phyloP scores from a whole-genome alignment of 2,113 vertebrate species.

The Caranx ignobilis region DNA sequence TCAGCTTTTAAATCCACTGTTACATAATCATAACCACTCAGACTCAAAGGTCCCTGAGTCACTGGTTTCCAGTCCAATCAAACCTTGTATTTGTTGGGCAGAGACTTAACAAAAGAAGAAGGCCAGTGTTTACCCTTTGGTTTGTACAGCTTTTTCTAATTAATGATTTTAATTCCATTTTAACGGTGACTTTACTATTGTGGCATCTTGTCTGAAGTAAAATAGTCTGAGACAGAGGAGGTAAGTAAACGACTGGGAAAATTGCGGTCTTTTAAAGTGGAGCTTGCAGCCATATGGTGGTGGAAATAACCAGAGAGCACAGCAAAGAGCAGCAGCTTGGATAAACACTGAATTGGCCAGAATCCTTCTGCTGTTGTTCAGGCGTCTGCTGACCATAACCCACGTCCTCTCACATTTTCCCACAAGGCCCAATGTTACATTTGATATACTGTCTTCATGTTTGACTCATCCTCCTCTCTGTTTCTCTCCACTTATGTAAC shows the following conservation, averaged over 20 bases:
- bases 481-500: background rate
- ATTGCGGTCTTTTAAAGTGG: slow-evolving; percentile 12
- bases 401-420: slow-evolving; percentile 22
- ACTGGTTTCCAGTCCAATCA: slow-evolving; percentile 43
- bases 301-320: slow-evolving; percentile 49
- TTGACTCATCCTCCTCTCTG: slow-evolving; percentile 10
- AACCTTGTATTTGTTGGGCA: slow-evolving; percentile 34
- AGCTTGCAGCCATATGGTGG: slow-evolving; percentile 16
- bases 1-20: slow-evolving; percentile 54
- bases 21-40: slow-evolving; percentile 53
- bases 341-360: slow-evolving; percentile 49
- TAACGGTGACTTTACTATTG: slow-evolving; percentile 4
- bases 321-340: slow-evolving; percentile 4
- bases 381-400: slow-evolving; percentile 23
- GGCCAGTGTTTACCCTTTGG: background rate
- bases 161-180: slow-evolving; percentile 31
- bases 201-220: slow-evolving; percentile 36
- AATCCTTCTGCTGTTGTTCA: slow-evolving; percentile 29
- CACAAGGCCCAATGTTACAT: background rate
- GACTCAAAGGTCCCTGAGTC: slow-evolving; percentile 28
- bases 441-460: slow-evolving; percentile 11
- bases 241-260: slow-evolving; percentile 2
- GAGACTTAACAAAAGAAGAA: slow-evolving; percentile 36
- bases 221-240: slow-evolving; percentile 12
- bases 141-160: slow-evolving; percentile 6